Conservation (phyloP, 2,888 invertebrate genomes). For the Phrixothrix hirtus region DNA sequence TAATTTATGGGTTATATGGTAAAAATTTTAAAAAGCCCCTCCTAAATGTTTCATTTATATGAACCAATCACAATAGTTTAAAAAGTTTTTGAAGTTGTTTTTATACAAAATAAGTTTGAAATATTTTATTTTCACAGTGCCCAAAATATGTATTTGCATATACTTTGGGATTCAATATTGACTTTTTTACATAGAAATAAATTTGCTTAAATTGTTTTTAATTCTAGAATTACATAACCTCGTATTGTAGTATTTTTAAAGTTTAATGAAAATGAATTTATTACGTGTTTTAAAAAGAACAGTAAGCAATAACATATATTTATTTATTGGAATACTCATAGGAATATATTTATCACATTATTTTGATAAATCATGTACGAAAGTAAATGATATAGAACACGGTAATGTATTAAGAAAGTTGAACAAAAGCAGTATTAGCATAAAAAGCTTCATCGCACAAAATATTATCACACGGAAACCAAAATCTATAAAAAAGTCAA, state of each 20-base stretch:
- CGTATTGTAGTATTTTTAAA: too few species aligned
- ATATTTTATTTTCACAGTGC: not conserved
- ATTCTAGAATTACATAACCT: too few species aligned
- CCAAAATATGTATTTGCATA: not conserved
- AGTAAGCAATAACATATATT: not conserved
- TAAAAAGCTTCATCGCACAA: not conserved
- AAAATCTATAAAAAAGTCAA: not conserved
- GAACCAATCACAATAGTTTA: too few species aligned
- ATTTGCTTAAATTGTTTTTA: too few species aligned
- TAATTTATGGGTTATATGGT: too few species aligned
- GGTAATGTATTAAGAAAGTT: not conserved
- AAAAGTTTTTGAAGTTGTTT: too few species aligned
- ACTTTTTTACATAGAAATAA: too few species aligned
- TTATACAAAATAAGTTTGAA: too few species aligned
- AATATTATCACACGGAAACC: not conserved
- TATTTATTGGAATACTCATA: constrained; percentile 1
- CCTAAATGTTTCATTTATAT: too few species aligned
- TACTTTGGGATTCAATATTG: not conserved
- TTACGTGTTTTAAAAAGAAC: not conserved
- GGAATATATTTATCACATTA: constrained; percentile 1
- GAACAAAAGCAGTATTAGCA: not conserved
- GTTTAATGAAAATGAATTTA: not conserved
- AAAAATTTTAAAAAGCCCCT: too few species aligned
- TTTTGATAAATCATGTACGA: not conserved
- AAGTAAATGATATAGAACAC: too few species aligned